A percentile compares a stretch with the other conserved stretches of the same genome.
Conservation (phyloP, 2,797 vertebrate species). For the Sitta carolinensis region DNA sequence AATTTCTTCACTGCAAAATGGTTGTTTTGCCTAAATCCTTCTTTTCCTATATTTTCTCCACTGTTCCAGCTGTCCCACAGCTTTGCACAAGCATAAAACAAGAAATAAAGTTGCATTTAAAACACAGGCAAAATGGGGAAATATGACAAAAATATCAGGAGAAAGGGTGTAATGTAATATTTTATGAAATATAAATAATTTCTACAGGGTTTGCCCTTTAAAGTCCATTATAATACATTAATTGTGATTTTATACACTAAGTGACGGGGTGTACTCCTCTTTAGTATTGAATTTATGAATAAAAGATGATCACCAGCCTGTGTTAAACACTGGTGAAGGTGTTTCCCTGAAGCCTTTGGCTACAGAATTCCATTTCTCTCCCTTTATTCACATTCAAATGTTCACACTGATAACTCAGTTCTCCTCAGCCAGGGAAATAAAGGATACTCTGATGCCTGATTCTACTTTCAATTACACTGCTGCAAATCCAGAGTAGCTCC, state of each 20-base stretch:
- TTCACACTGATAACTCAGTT: conserved; percentile 43
- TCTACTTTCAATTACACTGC: background rate
- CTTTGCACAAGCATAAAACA: background rate
- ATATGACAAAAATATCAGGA: background rate
- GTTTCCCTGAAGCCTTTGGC: background rate
- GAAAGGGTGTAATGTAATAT: conserved; percentile 12
- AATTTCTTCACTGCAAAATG: background rate
- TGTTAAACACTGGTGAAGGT: background rate
- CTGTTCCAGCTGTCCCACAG: background rate
- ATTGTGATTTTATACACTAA: conserved; percentile 61
- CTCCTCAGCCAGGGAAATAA: conserved; percentile 35
- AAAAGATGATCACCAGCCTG: background rate
- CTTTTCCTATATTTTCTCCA: background rate
- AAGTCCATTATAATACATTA: conserved; percentile 40
- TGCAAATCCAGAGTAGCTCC: background rate
- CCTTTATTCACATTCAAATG: conserved; percentile 60
- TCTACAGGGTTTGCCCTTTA: conserved; percentile 50
- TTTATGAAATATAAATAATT: conserved; percentile 46
- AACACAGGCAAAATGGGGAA: background rate
- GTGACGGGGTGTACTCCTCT: background rate
- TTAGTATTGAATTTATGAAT: conserved; percentile 35
- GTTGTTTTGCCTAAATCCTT: background rate
- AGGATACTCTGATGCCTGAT: background rate
- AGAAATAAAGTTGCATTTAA: background rate
- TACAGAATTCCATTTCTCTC: conserved; percentile 53